A percentile compares a stretch with the other conserved stretches of the same genome.
These are phyloP conservation scores for Rhynchophorus ferrugineus DNA, from an alignment of 1,140 invertebrate genomes.

Conservation along the genomic window DNA sequence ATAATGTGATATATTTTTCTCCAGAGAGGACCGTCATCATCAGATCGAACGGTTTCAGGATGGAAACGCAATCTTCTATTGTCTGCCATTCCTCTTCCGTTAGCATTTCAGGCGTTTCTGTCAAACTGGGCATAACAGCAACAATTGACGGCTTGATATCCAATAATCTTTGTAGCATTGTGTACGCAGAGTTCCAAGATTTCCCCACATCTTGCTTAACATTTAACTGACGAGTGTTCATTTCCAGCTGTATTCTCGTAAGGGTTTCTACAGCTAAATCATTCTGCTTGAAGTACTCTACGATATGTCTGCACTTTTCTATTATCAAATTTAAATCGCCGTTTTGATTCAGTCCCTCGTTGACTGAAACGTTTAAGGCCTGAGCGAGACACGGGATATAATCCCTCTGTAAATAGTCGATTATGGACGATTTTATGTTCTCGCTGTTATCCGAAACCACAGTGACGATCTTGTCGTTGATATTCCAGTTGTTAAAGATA, in stretches of 20 bases:
- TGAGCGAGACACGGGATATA: slow-evolving; percentile 5
- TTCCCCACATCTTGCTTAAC: slow-evolving; percentile 31
- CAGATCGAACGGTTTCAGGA: slow-evolving; percentile 15
- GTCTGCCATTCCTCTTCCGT: slow-evolving; percentile 10
- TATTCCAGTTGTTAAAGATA: slow-evolving; percentile 16
- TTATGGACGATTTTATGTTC: slow-evolving; percentile 12
- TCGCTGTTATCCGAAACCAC: slow-evolving; percentile 15
- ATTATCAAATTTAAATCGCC: slow-evolving; percentile 1
- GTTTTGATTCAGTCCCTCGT: slow-evolving; percentile 10
- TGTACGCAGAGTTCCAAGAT: slow-evolving; percentile 34
- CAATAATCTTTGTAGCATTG: slow-evolving; percentile 26
- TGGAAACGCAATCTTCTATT: slow-evolving; percentile 1
- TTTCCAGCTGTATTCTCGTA: slow-evolving; percentile 19
- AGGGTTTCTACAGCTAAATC: slow-evolving; percentile 12
- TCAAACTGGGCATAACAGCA: not conserved
- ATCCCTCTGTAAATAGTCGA: slow-evolving; percentile 8
- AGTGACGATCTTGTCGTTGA: slow-evolving; percentile 11
- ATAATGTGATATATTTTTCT: slow-evolving; percentile 32
- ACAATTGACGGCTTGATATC: slow-evolving; percentile 20
- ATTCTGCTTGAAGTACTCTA: slow-evolving; percentile 29
- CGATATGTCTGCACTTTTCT: slow-evolving; percentile 15
- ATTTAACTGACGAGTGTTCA: slow-evolving; percentile 24
- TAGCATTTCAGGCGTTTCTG: slow-evolving; percentile 10
- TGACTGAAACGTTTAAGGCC: slow-evolving; percentile 13
- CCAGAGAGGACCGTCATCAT: slow-evolving; percentile 20